These are phyloP conservation scores for Anhinga anhinga DNA, from an alignment of 2,113 vertebrate species.

Conservation along the genomic window DNA sequence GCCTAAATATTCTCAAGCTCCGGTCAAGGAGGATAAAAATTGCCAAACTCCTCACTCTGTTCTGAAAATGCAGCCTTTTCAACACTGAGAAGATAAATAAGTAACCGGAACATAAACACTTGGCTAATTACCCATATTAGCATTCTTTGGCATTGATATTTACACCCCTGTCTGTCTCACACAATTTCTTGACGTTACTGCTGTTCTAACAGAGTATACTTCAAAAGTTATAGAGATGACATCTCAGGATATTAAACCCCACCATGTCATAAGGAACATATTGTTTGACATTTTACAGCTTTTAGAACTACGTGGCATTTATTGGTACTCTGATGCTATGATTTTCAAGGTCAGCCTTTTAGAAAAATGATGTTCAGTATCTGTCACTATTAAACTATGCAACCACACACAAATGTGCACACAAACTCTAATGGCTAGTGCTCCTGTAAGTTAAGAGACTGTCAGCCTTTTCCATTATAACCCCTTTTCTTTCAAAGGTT, in stretches of 20 bases:
- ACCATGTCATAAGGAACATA: not conserved
- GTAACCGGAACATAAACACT: not conserved
- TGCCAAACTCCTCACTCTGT: not conserved
- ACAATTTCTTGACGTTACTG: not conserved
- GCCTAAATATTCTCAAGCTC: not conserved
- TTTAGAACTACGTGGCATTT: not conserved
- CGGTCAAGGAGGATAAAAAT: not conserved
- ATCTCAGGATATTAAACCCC: not conserved
- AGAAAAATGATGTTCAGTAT: not conserved
- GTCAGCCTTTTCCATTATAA: not conserved
- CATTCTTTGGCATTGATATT: not conserved
- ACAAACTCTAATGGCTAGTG: not conserved
- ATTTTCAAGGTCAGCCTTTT: conserved; percentile 20
- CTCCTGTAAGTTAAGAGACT: not conserved
- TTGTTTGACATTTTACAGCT: not conserved
- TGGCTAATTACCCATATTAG: not conserved
- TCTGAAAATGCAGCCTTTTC: not conserved
- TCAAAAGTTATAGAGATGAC: not conserved
- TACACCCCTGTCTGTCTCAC: not conserved
- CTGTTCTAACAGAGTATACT: not conserved
- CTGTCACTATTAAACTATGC: not conserved
- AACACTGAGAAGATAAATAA: not conserved
- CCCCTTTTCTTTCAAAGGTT: not conserved
- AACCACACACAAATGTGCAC: not conserved
- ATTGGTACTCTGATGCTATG: not conserved